Evolutionary conservation across 2,797 vertebrate genomes (phyloP), one percentile per base, ranked within the genome.

Genomic region (Phrynocephalus forsythii): DNA sequence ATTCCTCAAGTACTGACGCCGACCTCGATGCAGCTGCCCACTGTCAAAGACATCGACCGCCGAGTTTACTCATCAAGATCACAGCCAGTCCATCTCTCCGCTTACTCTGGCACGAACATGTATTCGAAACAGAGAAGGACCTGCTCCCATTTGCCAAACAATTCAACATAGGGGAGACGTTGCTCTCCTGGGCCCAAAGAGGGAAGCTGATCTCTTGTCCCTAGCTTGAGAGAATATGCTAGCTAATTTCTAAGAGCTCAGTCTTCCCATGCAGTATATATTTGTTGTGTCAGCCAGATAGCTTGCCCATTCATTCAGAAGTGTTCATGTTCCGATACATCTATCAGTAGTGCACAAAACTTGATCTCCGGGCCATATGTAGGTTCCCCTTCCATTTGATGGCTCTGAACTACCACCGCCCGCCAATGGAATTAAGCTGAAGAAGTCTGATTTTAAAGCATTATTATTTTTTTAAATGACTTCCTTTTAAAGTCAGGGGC

Each of bases 11-110:
- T 95, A 99, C 0, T 94, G 91, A 60, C 98, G 97, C 85, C 97
- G 97, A 79, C 98, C 98, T 92, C 97, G 96, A 93, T 98, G 98
- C 90, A 98, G 91, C 4, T 97, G 96, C 6, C 98, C 98, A 18
- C 98, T 99, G 91, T n/a, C 30, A 66, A 38, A 76, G 48, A 90
- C 87, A 88, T 56, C 80, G 85, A 87, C 48, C 24, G 2, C 5
- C 83, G 72, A 44, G 87, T 50, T 67, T 68, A 1, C 6, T n/a
- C 1, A 28, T 8, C 22, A 2, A 73, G 26, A 44, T 60, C 26
- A 22, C 33, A 26, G 44, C 68, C 50, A 63, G 50, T 67, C 52
- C 66, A 71, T 44, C 60, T 76, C 3, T 38, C 13, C 18, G 15
- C 33, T 30, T 68, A 44, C 24, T 60, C 87, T 73, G 20, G 60